Evolutionary conservation across 92 coral and sea anemone genomes (phyloP).

Genomic region (Virgularia gustaviana): DNA sequence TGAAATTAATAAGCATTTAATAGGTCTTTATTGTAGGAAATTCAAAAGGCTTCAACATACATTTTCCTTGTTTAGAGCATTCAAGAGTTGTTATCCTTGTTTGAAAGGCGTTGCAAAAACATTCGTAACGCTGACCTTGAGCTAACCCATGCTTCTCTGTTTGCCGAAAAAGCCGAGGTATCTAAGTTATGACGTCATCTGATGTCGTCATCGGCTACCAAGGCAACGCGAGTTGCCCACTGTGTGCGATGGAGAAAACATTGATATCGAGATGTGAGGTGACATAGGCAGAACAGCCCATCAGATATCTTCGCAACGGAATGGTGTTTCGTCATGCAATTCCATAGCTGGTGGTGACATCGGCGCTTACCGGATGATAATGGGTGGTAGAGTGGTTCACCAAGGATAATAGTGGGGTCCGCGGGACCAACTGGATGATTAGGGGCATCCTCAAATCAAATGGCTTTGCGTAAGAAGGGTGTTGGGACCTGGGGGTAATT

Average conservation of each 20-base stretch:
- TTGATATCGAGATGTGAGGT: no score
- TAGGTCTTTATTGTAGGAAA: not conserved
- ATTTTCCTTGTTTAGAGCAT: conserved; percentile 51
- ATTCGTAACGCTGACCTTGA: conserved; percentile 71
- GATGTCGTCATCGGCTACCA: not conserved
- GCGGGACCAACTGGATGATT: no score
- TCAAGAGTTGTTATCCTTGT: conserved; percentile 58
- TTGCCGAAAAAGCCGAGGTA: conserved; percentile 13
- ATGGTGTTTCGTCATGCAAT: no score
- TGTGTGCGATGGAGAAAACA: not conserved
- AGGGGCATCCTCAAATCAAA: no score
- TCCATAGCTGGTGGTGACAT: no score
- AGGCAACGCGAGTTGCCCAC: not conserved
- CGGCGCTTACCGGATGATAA: no score
- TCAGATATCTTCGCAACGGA: no score
- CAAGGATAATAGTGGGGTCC: no score
- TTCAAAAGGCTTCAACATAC: not conserved
- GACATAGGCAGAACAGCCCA: no score
- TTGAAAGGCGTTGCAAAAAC: conserved; percentile 60
- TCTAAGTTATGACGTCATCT: conserved; percentile 31
- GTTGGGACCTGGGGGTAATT: no score
- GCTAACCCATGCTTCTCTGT: conserved; percentile 64
- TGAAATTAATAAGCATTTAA: not conserved
- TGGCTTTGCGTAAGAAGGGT: no score
- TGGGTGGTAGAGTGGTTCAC: no score